Base-by-base conservation (phyloP, 2,888 invertebrate species). In the Drosophila emarginata region DNA sequence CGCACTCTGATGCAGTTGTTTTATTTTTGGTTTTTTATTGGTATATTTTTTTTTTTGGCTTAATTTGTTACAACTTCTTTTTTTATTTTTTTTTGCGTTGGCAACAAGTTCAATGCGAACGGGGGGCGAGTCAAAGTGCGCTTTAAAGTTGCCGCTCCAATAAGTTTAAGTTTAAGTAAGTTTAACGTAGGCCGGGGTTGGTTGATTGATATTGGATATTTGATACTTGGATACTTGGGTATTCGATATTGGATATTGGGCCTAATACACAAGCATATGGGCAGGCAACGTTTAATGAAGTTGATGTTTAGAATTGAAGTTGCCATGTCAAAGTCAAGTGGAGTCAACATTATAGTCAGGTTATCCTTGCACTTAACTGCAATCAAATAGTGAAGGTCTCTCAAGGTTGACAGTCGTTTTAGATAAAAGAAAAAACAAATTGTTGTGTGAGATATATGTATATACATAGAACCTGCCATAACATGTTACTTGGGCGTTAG, bases 71-170 rank as follows among this genome's bases (percentile, higher is more conserved):
- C 26, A 60, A 67, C 61, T 26, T 50, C 61, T 66, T 64, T 69
- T 57, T 56, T 61, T 60, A 67, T 50, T 59, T 40, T 40, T 14
- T 3, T 9, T 45, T 71, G 64, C 67, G 67, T 76, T 76, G 81
- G 69, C 69, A 75, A 77, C 87, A 82, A 87, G 82, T 82, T 82
- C 82, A 82, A 85, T 80, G 83, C 71, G 74, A 73, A 72, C 78
- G 64, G 78, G 68, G 71, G 81, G 62, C 79, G 56, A 79, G 79
- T 80, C 78, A 79, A 79, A 79, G 84, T 79, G 86, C 77, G 77
- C 82, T 82, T 85, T 81, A 66, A 72, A 85, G 87, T 82, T 81
- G 87, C 87, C 82, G 87, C 87, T 77, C 87, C 85, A 82, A 87
- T 81, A 75, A 74, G 45, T 45, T 45, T 45, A 21, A 45, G 32